These are phyloP conservation scores for Fistularia tabacaria DNA, from an alignment of 2,797 vertebrate species.

Conservation along the genomic window DNA sequence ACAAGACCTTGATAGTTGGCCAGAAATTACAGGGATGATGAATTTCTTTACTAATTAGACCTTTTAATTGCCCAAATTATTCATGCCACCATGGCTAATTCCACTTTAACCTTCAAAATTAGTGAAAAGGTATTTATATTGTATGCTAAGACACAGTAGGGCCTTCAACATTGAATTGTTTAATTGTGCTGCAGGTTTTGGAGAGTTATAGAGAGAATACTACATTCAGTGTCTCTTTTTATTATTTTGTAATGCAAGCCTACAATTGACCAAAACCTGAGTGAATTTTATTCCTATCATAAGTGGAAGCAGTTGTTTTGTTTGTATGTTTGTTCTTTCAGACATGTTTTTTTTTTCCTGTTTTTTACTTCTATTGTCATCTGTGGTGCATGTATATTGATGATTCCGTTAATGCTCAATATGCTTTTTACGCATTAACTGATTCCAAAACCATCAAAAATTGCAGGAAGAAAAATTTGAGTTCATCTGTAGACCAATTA, in stretches of 20 bases:
- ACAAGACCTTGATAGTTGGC: constrained; percentile 49
- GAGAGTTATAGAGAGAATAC: neutral
- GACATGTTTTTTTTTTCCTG: neutral
- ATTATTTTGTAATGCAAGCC: neutral
- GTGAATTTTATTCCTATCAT: constrained; percentile 1
- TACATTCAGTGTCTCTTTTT: neutral
- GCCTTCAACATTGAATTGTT: no score
- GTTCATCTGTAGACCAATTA: no score
- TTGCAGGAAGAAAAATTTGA: no score
- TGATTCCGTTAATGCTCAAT: no score
- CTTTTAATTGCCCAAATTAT: constrained; percentile 54
- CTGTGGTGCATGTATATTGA: no score
- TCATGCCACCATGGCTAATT: constrained; percentile 28
- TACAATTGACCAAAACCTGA: neutral
- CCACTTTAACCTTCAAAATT: constrained; percentile 29
- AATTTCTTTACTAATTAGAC: constrained; percentile 66
- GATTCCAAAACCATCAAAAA: no score
- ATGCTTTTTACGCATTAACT: no score
- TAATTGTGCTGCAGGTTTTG: neutral
- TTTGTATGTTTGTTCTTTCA: neutral
- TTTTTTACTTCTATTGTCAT: neutral
- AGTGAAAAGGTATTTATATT: neutral
- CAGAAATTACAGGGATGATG: constrained; percentile 61
- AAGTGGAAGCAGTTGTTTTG: neutral
- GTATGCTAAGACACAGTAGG: constrained; percentile 4